Base-by-base conservation (phyloP, 2,797 vertebrate species). In the Pseudochirops corinnae region DNA sequence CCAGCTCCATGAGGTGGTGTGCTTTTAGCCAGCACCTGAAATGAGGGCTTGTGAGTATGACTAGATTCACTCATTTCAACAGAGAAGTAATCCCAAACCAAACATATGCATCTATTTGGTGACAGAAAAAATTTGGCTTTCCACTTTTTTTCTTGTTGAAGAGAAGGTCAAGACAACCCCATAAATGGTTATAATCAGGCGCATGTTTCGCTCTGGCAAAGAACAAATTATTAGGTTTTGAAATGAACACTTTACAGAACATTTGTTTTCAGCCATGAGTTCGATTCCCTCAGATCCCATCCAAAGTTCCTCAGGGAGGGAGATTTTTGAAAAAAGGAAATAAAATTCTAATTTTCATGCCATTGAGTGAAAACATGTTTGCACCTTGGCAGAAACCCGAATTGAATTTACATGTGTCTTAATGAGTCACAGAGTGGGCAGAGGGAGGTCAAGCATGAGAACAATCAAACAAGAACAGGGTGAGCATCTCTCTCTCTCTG, bases 261-360 rank as follows among this genome's bases (percentile, higher is more conserved):
- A 74, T 56, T 94, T 33, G 0, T 24, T 95, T 95, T 92, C 53
- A 16, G 94, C 91, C 58, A 18, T 18, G 60, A 1, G 53, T 91
- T 93, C 12, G 0, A 92, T 26, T 57, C 93, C 95, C 67, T 92
- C 26, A 60, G 87, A 96, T 97, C 96, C 96, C 96, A 93, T 95
- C 92, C 93, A 95, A 91, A 94, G 94, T 91, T 96, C 94, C 55
- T 93, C 53, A 95, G 94, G 97, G 95, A 96, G 74, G 5, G 92
- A 95, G 62, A 74, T 95, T 92, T 82, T 67, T 95, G 92, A 94
- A 97, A 94, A 46, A 46, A 92, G 94, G 87, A 94, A 94, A 92
- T 62, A 58, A 90, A 95, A 93, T 50, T 92, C 39, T 56, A 52
- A n/a, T 3, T 4, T 82, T 56, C 90, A 56, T 4, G n/a, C 87